A percentile compares a stretch with the other conserved stretches of the same genome.
Conservation (phyloP, 1,140 invertebrate species). For the Bicyclus anynana region DNA sequence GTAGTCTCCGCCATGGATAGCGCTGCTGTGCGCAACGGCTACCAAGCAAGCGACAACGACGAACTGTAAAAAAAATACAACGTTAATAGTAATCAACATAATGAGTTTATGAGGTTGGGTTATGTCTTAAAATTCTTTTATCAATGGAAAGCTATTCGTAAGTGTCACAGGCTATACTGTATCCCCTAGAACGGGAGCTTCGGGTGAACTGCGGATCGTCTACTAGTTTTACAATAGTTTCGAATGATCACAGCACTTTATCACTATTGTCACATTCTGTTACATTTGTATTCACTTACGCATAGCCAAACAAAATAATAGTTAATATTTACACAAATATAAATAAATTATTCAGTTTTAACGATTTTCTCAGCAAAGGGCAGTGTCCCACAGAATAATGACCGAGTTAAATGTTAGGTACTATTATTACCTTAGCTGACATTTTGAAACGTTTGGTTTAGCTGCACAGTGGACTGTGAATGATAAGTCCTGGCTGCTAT, state of each 20-base stretch:
- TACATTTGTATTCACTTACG: neutral
- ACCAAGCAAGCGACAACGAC: slow-evolving; percentile 58
- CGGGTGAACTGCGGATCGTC: too few species aligned
- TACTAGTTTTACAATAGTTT: too few species aligned
- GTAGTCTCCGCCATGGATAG: slow-evolving; percentile 49
- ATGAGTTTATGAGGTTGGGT: too few species aligned
- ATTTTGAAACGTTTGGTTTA: slow-evolving; percentile 62
- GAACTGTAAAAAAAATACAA: slow-evolving; percentile 43
- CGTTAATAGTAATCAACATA: too few species aligned
- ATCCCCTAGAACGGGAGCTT: too few species aligned
- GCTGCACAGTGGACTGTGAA: slow-evolving; percentile 69
- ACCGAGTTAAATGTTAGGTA: slow-evolving; percentile 14
- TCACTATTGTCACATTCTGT: neutral
- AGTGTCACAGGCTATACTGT: too few species aligned
- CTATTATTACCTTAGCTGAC: slow-evolving; percentile 65
- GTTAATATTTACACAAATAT: neutral
- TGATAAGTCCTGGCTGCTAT: slow-evolving; percentile 50
- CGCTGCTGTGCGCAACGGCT: slow-evolving; percentile 54
- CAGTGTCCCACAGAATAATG: neutral
- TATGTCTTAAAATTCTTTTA: too few species aligned
- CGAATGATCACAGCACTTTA: too few species aligned
- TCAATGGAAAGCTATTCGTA: too few species aligned
- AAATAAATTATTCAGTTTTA: neutral
- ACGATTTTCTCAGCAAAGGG: neutral
- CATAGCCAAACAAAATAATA: neutral